Conservation (phyloP, 2,888 invertebrate genomes). For the Rosalia funebris region DNA sequence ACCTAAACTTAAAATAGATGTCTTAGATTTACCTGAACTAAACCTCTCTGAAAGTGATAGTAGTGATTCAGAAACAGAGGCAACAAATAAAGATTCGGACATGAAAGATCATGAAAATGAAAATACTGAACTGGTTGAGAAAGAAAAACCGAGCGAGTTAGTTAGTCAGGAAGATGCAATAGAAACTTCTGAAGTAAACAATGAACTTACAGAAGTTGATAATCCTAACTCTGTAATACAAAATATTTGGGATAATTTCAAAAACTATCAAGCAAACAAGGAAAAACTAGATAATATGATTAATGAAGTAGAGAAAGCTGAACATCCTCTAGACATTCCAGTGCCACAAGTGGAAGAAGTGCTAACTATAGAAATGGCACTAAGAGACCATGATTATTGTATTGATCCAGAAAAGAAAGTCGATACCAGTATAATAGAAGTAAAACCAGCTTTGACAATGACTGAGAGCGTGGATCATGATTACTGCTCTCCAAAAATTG, state of each 20-base stretch:
- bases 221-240: conserved; percentile 61
- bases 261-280: conserved; percentile 77
- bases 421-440: conserved; percentile 53
- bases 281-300: conserved; percentile 66
- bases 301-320: conserved; percentile 37
- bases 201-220: conserved; percentile 29
- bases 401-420: conserved; percentile 59
- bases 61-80: conserved; percentile 69
- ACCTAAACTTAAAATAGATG: conserved; percentile 68
- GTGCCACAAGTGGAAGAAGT: conserved; percentile 26
- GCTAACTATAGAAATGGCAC: conserved; percentile 53
- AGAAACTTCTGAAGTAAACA: conserved; percentile 16
- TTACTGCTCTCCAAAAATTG: conserved; percentile 56
- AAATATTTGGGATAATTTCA: conserved; percentile 82
- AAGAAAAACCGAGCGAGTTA: conserved; percentile 53
- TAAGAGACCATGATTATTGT: conserved; percentile 81
- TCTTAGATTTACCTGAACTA: conserved; percentile 79
- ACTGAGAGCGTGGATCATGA: conserved; percentile 63
- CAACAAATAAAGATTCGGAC: conserved; percentile 30
- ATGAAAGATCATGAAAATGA: conserved; percentile 51
- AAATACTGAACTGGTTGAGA: conserved; percentile 25
- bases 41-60: conserved; percentile 88
- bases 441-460: conserved; percentile 59
- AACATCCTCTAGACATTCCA: conserved; percentile 31
- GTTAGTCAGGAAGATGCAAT: conserved; percentile 42